These are phyloP conservation scores for Cyrtodaria siliqua DNA, from an alignment of 2,888 invertebrate genomes.

Conservation along the genomic window DNA sequence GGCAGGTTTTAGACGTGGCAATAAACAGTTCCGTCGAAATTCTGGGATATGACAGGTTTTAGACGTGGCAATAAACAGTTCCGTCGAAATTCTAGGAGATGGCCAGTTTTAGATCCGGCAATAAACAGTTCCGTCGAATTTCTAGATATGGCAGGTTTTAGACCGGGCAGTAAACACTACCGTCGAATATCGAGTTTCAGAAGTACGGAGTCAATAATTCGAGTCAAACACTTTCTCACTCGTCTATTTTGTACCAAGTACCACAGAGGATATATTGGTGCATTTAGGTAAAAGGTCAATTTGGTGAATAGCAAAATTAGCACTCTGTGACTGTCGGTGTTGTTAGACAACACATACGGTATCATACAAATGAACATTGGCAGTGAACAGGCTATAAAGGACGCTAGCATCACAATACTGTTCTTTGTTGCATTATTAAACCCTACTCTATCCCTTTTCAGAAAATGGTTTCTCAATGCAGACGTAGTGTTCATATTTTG, in stretches of 20 bases:
- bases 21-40: no score
- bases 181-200: conserved; percentile 45
- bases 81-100: no score
- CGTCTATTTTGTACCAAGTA: conserved; percentile 82
- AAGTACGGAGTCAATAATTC: conserved; percentile 68
- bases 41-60: no score
- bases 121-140: no score
- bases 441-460: conserved; percentile 75
- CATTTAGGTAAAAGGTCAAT: conserved; percentile 80
- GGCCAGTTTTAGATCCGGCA: no score
- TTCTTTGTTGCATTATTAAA: conserved; percentile 81
- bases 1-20: no score
- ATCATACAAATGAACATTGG: conserved; percentile 79
- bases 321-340: conserved; percentile 60
- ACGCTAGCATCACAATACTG: conserved; percentile 80
- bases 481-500: conserved; percentile 76
- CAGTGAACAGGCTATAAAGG: conserved; percentile 76
- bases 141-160: no score
- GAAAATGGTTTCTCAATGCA: conserved; percentile 73
- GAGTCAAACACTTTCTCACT: conserved; percentile 76
- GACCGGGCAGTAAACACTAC: neutral
- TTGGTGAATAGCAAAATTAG: conserved; percentile 71
- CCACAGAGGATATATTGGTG: conserved; percentile 82
- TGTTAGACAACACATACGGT: conserved; percentile 65
- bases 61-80: no score